These are phyloP conservation scores for Bacillus rossius DNA, from an alignment of 1,140 invertebrate species.

Conservation along the genomic window DNA sequence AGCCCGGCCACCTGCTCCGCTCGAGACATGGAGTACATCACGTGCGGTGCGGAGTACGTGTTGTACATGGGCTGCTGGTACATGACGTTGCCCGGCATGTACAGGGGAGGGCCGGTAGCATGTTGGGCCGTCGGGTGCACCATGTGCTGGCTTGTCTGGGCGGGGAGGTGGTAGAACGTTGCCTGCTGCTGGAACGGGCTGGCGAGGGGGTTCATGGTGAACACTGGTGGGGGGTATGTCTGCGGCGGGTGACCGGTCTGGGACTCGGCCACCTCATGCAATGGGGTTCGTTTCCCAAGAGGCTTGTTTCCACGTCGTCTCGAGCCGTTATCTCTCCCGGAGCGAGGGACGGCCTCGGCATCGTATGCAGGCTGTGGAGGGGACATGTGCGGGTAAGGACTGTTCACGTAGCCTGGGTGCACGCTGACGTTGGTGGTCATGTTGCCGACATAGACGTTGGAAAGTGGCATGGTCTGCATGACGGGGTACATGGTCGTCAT, in stretches of 20 bases:
- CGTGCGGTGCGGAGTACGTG: slow-evolving; percentile 6
- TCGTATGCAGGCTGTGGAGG: not conserved
- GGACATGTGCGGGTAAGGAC: slow-evolving; percentile 1
- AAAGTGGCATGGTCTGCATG: not conserved
- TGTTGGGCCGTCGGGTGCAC: slow-evolving; percentile 20
- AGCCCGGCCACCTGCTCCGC: slow-evolving; percentile 1
- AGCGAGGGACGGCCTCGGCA: no score
- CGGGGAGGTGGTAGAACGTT: not conserved
- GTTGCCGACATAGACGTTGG: slow-evolving; percentile 20
- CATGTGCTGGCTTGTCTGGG: not conserved
- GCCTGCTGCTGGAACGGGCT: not conserved
- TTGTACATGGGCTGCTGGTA: slow-evolving; percentile 7
- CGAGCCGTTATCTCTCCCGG: no score
- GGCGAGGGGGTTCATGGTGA: slow-evolving; percentile 1
- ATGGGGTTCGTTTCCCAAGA: no score
- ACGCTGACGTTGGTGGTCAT: slow-evolving; percentile 19
- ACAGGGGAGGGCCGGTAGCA: slow-evolving; percentile 19
- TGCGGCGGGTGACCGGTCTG: not conserved
- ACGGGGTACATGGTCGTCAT: slow-evolving; percentile 8
- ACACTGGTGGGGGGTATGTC: not conserved
- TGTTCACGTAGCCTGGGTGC: slow-evolving; percentile 10
- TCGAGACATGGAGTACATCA: not conserved
- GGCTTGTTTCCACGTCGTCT: no score
- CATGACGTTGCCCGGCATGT: slow-evolving; percentile 1
- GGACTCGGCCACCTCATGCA: no score